Evolutionary conservation across 2,113 vertebrate genomes (phyloP), one percentile per base, ranked within the genome.

Genomic region (Rhombomys opimus): DNA sequence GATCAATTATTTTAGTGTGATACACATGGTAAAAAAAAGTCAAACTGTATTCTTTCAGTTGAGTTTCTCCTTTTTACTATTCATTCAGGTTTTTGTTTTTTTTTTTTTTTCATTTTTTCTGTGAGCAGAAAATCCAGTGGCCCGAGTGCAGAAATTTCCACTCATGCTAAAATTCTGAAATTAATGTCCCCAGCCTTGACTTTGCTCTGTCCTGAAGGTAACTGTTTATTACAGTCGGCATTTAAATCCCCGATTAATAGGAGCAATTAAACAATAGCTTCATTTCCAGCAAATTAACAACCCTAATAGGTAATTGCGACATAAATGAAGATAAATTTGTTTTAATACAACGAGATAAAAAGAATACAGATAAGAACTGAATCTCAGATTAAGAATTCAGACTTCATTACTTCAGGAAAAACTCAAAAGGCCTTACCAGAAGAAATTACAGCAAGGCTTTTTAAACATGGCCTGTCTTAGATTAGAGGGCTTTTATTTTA

Each of bases 251-350:
- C 96, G 77, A 98, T 99, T 99, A 99, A 99, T 98, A 99, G 98
- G 98, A 98, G 98, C 98, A 99, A 99, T 99, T 99, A 99, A 99
- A 98, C 98, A 99, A 98, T 98, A 98, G 98, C 98, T 99, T 99
- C 97, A 98, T 99, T 98, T 98, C 98, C 97, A 98, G 97, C 98
- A 98, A 98, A 98, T 98, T 98, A 99, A 98, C 97, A 97, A 68
- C 98, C 97, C 95, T 98, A 95, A 96, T 96, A 98, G 95, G 97
- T 98, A 98, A 98, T 96, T 97, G 98, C 84, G 97, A 98, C 97
- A 98, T 98, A 98, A 98, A 98, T 97, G 98, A 98, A 98, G 98
- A 98, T 97, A 98, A 98, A 98, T 98, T 98, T 97, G 94, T 96
- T 98, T 98, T 98, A 98, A 97, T 98, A 92, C 94, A 97, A 93